Evolutionary conservation across 2,888 invertebrate species (phyloP).

Genomic region (Agapostemon virescens): DNA sequence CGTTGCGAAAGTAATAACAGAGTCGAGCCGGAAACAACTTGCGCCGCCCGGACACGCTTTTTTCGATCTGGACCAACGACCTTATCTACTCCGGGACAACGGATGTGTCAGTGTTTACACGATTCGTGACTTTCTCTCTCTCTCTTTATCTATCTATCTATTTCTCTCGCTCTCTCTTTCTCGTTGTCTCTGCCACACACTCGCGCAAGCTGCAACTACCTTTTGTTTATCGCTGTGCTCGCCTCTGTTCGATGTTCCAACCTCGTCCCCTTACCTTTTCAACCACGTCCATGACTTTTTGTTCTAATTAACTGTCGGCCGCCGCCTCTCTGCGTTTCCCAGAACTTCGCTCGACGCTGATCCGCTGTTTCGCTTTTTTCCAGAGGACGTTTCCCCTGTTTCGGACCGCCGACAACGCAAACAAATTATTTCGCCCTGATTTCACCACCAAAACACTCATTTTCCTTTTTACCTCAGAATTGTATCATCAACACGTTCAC

Average conservation of each 20-base stretch:
- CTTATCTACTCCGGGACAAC: conserved; percentile 24
- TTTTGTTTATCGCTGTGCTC: conserved; percentile 43
- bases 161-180: not conserved
- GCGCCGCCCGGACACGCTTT: not conserved
- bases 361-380: conserved; percentile 14
- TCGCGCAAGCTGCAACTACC: conserved; percentile 19
- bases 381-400: not conserved
- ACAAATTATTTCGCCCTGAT: conserved; percentile 8
- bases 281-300: conserved; percentile 42
- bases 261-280: conserved; percentile 23
- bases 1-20: conserved; percentile 37
- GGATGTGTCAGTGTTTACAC: conserved; percentile 36
- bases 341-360: conserved; percentile 9
- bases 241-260: conserved; percentile 21
- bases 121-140: conserved; percentile 15
- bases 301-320: conserved; percentile 51
- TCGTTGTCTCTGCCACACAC: conserved; percentile 1
- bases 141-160: too few relatives aligned
- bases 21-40: conserved; percentile 24
- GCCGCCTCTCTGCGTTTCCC: conserved; percentile 26
- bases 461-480: not conserved
- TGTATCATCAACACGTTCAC: not conserved
- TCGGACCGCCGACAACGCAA: not conserved
- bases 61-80: conserved; percentile 36
- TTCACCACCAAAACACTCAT: not conserved